These are phyloP conservation scores for Prionchulus punctatus DNA, from an alignment of 2,888 invertebrate species.

Conservation along the genomic window DNA sequence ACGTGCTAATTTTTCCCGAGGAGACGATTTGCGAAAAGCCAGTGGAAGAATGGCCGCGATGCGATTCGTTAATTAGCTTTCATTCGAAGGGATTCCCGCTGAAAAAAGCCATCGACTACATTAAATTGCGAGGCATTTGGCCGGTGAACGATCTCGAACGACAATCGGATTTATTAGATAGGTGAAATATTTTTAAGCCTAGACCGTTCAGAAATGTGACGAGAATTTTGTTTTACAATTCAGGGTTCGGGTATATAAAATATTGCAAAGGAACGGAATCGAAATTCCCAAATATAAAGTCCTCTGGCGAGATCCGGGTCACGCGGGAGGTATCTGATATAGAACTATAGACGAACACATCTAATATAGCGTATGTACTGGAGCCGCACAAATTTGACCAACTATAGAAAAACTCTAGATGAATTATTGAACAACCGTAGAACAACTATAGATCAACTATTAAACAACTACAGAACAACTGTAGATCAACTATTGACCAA, in stretches of 20 bases:
- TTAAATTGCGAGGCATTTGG: slow-evolving; percentile 77
- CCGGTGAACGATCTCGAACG: slow-evolving; percentile 94
- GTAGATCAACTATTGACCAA: too few species aligned
- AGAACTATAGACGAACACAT: too few species aligned
- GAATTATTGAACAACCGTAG: too few species aligned
- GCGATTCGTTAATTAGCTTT: slow-evolving; percentile 93
- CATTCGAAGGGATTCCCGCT: slow-evolving; percentile 60
- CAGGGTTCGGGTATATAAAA: slow-evolving; percentile 79
- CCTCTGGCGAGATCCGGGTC: slow-evolving; percentile 57
- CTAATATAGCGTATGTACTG: too few species aligned
- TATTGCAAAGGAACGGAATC: slow-evolving; percentile 79
- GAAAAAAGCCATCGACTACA: slow-evolving; percentile 91
- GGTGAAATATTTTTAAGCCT: slow-evolving; percentile 18
- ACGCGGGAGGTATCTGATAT: too few species aligned
- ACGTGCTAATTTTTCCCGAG: slow-evolving; percentile 69
- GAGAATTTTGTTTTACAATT: too few species aligned
- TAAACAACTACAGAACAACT: too few species aligned
- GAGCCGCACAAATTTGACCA: too few species aligned
- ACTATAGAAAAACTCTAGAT: too few species aligned
- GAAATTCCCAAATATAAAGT: slow-evolving; percentile 95
- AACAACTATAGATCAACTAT: too few species aligned
- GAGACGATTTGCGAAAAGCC: slow-evolving; percentile 84
- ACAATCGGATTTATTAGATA: slow-evolving; percentile 89
- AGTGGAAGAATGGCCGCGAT: slow-evolving; percentile 92
- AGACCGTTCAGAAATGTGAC: too few species aligned